Base-by-base conservation (phyloP, 2,888 invertebrate species). In the Lathronympha strigana region DNA sequence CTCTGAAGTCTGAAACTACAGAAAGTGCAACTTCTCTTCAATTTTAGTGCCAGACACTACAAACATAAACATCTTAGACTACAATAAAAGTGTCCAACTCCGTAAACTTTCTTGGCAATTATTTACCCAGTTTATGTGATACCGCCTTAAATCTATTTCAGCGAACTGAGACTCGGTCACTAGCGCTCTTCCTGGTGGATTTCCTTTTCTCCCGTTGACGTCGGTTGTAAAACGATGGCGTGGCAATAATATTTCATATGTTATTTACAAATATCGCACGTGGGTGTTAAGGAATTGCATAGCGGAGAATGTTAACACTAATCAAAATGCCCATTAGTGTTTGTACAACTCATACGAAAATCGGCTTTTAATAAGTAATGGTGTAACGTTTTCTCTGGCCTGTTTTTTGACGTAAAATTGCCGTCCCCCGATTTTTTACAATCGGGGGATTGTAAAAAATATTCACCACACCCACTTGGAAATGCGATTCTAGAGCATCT, bases 171-270 rank as follows among this genome's bases (percentile, higher is more conserved):
- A 53, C 36, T 50, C 58, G 54, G 23, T 36, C 58, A 47, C 54
- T 33, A 19, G 54, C 38, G 57, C 17, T 51, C 61, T 67, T 64
- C 67, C 67, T 67, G 55, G 54, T 61, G 38, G 38, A 51, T 38
- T 60, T 63, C 57, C 62, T 43, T 17, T 63, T 60, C 55, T 61
- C 38, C 23, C 23, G 25, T 40, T 67, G 58, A 64, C 66, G 64
- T 43, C 43, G 62, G 66, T 58, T 63, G 63, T 51, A 53, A 62
- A 68, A 33, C 45, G 57, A n/a, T 3, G n/a, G 53, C 45, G 53
- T 45, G 38, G 49, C 45, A 45, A 47, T 60, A 45, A 47, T 60
- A 64, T 60, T 51, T 63, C 50, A 63, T 58, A 58, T 51, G 17
- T 23, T 33, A 58, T 63, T 51, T 51, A 58, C 51, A 19, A 57